Base-by-base conservation (phyloP, 2,797 vertebrate species). In the Intellagama lesueurii region DNA sequence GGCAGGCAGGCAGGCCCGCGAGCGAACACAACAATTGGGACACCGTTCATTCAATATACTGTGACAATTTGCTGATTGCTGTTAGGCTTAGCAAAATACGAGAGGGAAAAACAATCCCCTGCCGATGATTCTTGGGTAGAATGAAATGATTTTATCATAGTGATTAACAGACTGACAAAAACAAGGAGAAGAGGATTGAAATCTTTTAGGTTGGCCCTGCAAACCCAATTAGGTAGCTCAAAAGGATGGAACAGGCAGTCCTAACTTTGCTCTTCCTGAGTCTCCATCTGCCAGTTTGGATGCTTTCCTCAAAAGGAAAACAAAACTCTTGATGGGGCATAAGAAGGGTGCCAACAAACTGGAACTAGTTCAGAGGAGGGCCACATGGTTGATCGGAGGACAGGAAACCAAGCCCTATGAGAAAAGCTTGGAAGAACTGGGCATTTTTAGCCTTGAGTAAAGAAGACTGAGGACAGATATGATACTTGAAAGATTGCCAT, bases 41-140 rank as follows among this genome's bases (percentile, higher is more conserved):
- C 24, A 40, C 22, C 14, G 32, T 35, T 66, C 24, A 35, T 24
- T 35, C 35, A 44, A 26, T 66, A 28, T 30, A 5, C 30, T 17
- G 12, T 81, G 76, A 56, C 78, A 79, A 79, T 79, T 83, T 40
- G n/a, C 56, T 47, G 81, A 52, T 70, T 85, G 28, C 47, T 68
- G 81, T 32, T 66, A 82, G 49, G 78, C n/a, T 79, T 66, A 68
- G 60, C 32, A 11, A 40, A 60, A 40, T 64, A 40, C 24, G 28
- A 35, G 32, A 68, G 66, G 26, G 8, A 28, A 32, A 66, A 56
- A 28, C 60, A 82, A 49, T 40, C 80, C 19, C 19, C 22, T 82
- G 30, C 77, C 49, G 19, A 82, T 66, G 60, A 82, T 82, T 24
- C n/a, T 22, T 64, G 79, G 79, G 52, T 60, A 56, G n/a, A 82